Percentiles rank a stretch among this genome's conserved stretches.
Evolutionary conservation across 2,888 invertebrate genomes (phyloP).

Genomic region (Mechanitis mazaeus): DNA sequence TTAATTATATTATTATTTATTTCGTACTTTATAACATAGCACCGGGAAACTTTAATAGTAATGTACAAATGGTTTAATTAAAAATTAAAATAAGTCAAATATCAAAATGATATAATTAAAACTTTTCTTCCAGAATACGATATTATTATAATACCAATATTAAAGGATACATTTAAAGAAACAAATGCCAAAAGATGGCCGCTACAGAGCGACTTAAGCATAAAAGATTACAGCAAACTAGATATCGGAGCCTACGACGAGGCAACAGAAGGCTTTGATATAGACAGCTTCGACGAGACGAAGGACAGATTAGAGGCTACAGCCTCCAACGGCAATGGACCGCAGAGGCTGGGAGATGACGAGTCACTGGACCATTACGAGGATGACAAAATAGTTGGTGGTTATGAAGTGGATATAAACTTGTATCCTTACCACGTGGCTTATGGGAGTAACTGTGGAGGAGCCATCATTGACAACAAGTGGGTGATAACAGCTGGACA

Average conservation of each 20-base stretch:
- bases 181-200: conserved; percentile 10
- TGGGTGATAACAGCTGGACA: conserved; percentile 69
- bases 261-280: conserved; percentile 47
- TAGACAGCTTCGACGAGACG: conserved; percentile 52
- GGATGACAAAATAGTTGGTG: conserved; percentile 65
- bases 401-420: conserved; percentile 58
- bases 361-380: conserved; percentile 34
- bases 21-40: conserved; percentile 29
- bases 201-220: conserved; percentile 19
- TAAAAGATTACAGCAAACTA: conserved; percentile 35
- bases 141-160: conserved; percentile 51
- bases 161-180: conserved; percentile 18
- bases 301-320: conserved; percentile 32
- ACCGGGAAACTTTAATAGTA: conserved; percentile 39
- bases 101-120: not conserved
- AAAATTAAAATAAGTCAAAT: not conserved
- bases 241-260: conserved; percentile 56
- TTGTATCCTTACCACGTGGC: conserved; percentile 66
- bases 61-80: conserved; percentile 19
- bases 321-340: conserved; percentile 5
- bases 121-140: conserved; percentile 46
- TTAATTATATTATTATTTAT: conserved; percentile 24
- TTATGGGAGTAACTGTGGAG: conserved; percentile 67
- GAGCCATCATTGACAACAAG: conserved; percentile 57
- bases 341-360: conserved; percentile 16